These are phyloP conservation scores for Tridacna gigas DNA, from an alignment of 2,888 invertebrate genomes.

Conservation along the genomic window DNA sequence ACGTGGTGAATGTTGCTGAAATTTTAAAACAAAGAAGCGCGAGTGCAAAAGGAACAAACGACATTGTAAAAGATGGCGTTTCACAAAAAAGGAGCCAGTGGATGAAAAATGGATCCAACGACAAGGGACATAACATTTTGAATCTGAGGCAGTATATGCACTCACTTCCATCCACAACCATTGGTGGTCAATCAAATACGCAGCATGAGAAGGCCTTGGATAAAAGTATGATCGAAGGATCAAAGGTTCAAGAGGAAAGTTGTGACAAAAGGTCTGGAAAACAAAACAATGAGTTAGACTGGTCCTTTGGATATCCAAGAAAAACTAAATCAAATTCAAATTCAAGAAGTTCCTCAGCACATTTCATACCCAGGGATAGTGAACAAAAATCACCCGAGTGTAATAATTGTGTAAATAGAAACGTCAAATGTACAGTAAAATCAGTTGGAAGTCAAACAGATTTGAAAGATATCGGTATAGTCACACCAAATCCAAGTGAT, in stretches of 20 bases:
- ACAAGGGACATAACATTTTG: constrained; percentile 10
- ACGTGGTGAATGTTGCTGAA: constrained; percentile 54
- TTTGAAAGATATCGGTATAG: not conserved
- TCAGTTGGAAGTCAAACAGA: constrained; percentile 20
- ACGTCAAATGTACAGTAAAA: not conserved
- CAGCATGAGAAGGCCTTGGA: not conserved
- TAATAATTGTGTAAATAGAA: not conserved
- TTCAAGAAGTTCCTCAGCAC: constrained; percentile 7
- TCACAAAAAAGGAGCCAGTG: not conserved
- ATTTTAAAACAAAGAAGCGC: constrained; percentile 41
- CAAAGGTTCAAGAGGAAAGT: not conserved
- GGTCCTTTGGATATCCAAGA: constrained; percentile 62
- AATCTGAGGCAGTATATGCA: constrained; percentile 28
- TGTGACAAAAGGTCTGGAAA: not conserved
- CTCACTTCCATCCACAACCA: constrained; percentile 27
- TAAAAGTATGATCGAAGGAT: not conserved
- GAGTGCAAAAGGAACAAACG: not conserved
- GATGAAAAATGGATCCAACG: constrained; percentile 12
- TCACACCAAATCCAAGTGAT: constrained; percentile 21
- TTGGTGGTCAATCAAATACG: not conserved
- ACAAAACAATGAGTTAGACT: constrained; percentile 29
- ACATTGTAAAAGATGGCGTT: not conserved
- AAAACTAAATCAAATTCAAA: constrained; percentile 31
- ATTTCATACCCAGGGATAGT: not conserved
- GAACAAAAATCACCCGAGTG: not conserved